Conservation (phyloP, 2,888 invertebrate species). For the Meandrusa payeni region DNA sequence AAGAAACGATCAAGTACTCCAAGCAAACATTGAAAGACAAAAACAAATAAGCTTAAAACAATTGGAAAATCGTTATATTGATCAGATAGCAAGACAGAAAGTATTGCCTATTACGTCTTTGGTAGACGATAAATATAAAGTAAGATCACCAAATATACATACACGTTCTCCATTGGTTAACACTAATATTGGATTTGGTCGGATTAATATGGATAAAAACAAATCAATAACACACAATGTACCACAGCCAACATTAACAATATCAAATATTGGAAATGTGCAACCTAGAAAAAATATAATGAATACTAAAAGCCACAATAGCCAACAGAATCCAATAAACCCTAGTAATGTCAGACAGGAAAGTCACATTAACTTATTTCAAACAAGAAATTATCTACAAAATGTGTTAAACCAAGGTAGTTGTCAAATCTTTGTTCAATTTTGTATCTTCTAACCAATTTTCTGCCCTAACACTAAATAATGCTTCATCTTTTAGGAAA, state of each 20-base stretch:
- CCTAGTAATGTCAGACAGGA: neutral
- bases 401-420: neutral
- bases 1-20: neutral
- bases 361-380: neutral
- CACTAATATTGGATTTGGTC: neutral
- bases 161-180: too few relatives aligned
- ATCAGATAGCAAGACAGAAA: too few relatives aligned
- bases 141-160: too few relatives aligned
- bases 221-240: neutral
- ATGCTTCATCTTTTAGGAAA: conserved; percentile 8
- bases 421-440: neutral
- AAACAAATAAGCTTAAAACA: neutral
- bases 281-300: too few relatives aligned
- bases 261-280: neutral
- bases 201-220: neutral
- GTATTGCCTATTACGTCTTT: too few relatives aligned
- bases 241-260: neutral
- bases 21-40: neutral
- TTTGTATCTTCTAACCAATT: too few relatives aligned
- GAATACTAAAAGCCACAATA: neutral
- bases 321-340: neutral
- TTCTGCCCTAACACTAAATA: too few relatives aligned
- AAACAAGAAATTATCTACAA: neutral
- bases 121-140: too few relatives aligned
- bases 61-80: neutral